Evolutionary conservation across 2,113 vertebrate species (phyloP).

Genomic region (Burhinus bistriatus): DNA sequence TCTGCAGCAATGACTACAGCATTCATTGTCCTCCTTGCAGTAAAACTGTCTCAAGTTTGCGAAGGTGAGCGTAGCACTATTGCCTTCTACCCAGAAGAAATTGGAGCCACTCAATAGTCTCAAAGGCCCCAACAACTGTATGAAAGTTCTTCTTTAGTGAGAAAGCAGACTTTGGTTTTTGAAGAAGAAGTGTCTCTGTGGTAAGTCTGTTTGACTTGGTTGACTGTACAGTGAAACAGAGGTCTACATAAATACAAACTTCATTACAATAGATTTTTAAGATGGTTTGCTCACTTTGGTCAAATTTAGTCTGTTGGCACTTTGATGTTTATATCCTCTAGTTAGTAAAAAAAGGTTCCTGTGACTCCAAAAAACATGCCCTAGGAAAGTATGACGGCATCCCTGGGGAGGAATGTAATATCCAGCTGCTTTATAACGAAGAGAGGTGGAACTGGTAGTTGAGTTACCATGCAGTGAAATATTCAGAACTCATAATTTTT

Average conservation of each 20-base stretch:
- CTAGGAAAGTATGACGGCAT: background rate
- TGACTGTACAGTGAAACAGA: background rate
- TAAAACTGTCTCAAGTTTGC: background rate
- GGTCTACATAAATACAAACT: background rate
- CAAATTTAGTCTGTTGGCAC: background rate
- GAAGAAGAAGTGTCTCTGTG: background rate
- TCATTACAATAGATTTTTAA: background rate
- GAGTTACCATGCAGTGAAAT: slow-evolving; percentile 16
- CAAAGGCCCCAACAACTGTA: background rate
- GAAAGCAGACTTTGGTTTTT: background rate
- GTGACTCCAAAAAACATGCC: background rate
- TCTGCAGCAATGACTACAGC: slow-evolving; percentile 36
- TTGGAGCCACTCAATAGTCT: background rate
- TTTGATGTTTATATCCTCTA: background rate
- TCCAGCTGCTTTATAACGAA: slow-evolving; percentile 9
- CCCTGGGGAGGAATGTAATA: background rate
- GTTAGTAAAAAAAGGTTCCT: background rate
- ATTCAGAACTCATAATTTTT: slow-evolving; percentile 35
- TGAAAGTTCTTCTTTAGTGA: background rate
- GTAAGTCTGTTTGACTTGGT: background rate
- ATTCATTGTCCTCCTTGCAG: background rate
- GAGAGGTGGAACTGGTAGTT: background rate
- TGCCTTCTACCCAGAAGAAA: background rate
- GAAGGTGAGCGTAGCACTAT: background rate
- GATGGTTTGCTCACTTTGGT: background rate